A percentile compares a stretch with the other conserved stretches of the same genome.
Evolutionary conservation across 2,113 vertebrate genomes (phyloP).

Genomic region (Myodes glareolus): DNA sequence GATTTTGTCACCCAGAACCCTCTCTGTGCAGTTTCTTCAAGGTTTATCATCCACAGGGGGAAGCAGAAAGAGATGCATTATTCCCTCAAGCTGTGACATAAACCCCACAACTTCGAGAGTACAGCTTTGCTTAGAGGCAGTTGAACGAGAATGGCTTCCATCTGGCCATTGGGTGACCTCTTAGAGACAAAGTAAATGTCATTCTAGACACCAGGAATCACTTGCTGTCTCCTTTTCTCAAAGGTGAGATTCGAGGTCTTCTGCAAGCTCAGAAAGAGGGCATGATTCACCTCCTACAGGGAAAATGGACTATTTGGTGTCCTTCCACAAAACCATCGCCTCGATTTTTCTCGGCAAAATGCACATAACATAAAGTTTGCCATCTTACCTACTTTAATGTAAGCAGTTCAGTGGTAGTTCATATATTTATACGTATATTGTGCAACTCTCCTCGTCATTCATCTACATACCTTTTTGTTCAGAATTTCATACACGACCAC

Average conservation of each 20-base stretch:
- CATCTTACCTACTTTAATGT: not conserved
- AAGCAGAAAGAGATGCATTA: not conserved
- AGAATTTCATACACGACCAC: not conserved
- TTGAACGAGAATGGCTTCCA: not conserved
- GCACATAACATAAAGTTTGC: not conserved
- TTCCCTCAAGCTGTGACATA: not conserved
- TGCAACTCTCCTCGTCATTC: rapidly evolving
- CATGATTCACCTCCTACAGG: no score
- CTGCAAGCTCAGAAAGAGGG: not conserved
- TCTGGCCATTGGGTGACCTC: not conserved
- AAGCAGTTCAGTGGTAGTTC: not conserved
- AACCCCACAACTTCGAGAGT: not conserved
- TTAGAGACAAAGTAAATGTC: not conserved
- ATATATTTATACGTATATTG: not conserved
- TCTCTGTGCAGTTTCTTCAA: no score
- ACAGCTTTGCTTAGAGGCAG: not conserved
- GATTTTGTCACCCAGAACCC: not conserved
- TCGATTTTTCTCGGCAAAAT: not conserved
- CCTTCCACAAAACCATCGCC: not conserved
- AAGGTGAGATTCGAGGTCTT: not conserved
- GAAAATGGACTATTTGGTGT: not conserved
- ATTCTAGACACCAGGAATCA: not conserved
- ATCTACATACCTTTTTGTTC: not conserved
- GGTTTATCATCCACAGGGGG: not conserved
- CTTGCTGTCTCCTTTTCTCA: not conserved